phyloP scores from a whole-genome alignment of 2,888 invertebrate genomes.

The Hypercompe scribonia region DNA sequence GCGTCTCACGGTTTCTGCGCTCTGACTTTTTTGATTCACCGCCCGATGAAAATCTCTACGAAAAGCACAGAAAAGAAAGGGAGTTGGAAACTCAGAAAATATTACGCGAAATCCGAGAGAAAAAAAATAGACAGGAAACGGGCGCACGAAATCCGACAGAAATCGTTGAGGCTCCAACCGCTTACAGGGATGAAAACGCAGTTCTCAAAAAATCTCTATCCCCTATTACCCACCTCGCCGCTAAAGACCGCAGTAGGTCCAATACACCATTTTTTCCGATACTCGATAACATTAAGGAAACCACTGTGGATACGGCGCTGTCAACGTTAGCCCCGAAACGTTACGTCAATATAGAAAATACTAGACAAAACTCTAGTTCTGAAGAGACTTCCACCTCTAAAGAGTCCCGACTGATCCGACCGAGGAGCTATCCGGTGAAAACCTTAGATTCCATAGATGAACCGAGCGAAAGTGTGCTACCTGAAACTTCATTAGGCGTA shows the following conservation, averaged over 20 bases:
- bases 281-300: constrained; percentile 82
- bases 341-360: constrained; percentile 49
- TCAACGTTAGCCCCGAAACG: constrained; percentile 51
- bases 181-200: constrained; percentile 62
- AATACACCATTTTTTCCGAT: constrained; percentile 84
- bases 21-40: constrained; percentile 92
- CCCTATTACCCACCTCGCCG: constrained; percentile 66
- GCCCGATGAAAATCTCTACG: constrained; percentile 89
- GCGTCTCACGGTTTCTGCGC: constrained; percentile 89
- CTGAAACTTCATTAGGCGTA: constrained; percentile 56
- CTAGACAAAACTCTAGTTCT: constrained; percentile 59
- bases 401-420: constrained; percentile 81
- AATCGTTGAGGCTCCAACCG: constrained; percentile 51
- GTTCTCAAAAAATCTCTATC: constrained; percentile 71
- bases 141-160: constrained; percentile 65
- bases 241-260: constrained; percentile 80
- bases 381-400: constrained; percentile 64
- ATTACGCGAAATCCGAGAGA: constrained; percentile 89
- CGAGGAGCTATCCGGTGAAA: constrained; percentile 87
- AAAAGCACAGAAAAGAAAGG: constrained; percentile 88
- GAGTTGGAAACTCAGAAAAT: constrained; percentile 90
- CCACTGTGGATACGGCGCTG: constrained; percentile 64
- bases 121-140: constrained; percentile 79
- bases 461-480: constrained; percentile 53
- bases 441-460: constrained; percentile 70